These are phyloP conservation scores for Andrena hattorfiana DNA, from an alignment of 2,888 invertebrate species.

Conservation along the genomic window DNA sequence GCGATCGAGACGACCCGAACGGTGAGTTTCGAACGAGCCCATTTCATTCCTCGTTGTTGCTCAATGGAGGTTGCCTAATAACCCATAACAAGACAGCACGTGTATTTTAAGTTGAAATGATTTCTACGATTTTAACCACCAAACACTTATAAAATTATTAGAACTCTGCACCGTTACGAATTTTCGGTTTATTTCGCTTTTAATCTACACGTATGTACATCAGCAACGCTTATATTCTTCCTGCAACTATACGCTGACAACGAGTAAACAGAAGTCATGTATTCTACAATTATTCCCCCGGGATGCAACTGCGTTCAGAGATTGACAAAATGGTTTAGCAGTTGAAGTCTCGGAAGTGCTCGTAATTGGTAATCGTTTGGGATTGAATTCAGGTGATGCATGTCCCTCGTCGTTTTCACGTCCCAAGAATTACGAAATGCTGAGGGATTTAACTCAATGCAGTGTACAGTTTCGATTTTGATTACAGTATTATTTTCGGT, in stretches of 20 bases:
- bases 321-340: too few species aligned
- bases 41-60: slow-evolving; percentile 5
- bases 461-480: slow-evolving; percentile 8
- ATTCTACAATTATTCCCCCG: too few species aligned
- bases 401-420: background rate
- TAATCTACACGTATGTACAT: too few species aligned
- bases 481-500: background rate
- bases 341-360: background rate
- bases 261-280: too few species aligned
- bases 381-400: too few species aligned
- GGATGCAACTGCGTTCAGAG: too few species aligned
- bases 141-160: too few species aligned
- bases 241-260: too few species aligned
- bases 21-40: slow-evolving; percentile 78
- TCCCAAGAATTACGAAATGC: background rate
- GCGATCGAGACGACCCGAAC: slow-evolving; percentile 85
- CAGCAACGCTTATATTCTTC: too few species aligned
- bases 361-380: background rate
- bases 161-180: too few species aligned
- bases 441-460: background rate
- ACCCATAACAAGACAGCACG: background rate
- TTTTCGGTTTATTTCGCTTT: too few species aligned
- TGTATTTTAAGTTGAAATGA: background rate
- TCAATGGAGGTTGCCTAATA: background rate
- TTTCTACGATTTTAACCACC: background rate